Conservation (phyloP, 2,113 vertebrate species). For the Plecturocebus donacophilus region DNA sequence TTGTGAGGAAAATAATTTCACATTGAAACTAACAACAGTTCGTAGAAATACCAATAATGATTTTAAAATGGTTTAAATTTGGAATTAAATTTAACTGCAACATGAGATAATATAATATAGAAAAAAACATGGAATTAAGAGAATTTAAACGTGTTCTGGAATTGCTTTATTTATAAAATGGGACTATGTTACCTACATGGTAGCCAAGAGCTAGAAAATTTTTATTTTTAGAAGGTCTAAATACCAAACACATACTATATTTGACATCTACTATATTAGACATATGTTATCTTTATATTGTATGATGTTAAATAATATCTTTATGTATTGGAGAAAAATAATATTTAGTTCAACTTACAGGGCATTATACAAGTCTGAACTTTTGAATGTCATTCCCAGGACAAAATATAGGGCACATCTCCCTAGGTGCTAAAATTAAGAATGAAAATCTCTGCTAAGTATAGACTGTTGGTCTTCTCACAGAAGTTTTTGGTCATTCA, state of each 20-base stretch:
- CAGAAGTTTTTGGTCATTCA: neutral
- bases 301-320: neutral
- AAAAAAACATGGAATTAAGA: neutral
- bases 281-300: neutral
- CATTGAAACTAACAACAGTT: neutral
- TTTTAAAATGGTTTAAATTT: neutral
- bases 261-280: neutral
- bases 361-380: neutral
- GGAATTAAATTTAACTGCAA: neutral
- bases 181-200: neutral
- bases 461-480: neutral
- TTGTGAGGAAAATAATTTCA: neutral
- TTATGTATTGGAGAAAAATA: neutral
- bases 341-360: neutral
- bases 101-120: neutral
- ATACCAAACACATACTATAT: neutral
- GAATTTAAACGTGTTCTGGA: neutral
- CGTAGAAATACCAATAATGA: neutral
- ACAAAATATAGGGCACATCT: neutral
- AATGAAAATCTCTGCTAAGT: neutral
- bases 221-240: neutral
- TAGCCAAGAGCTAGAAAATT: neutral
- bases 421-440: neutral
- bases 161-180: slow-evolving; percentile 18
- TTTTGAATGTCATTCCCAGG: neutral